These are phyloP conservation scores for Lasioglossum pauxillum DNA, from an alignment of 2,888 invertebrate species.

Conservation along the genomic window DNA sequence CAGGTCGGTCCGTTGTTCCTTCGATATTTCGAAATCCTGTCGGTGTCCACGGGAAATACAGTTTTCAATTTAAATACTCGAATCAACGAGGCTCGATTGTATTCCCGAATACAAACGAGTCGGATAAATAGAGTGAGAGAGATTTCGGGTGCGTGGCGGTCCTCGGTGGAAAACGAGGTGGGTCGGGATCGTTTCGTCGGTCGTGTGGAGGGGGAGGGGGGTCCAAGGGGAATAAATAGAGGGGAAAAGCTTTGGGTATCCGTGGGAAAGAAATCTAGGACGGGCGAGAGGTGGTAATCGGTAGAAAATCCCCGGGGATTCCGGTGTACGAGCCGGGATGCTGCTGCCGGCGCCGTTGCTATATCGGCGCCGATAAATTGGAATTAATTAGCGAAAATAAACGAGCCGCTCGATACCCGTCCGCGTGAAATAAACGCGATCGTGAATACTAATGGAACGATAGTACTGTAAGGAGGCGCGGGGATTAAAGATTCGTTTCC, in stretches of 20 bases:
- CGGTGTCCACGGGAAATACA: conserved; percentile 15
- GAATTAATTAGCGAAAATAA: conserved; percentile 73
- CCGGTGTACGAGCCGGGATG: conserved; percentile 28
- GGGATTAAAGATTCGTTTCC: conserved; percentile 48
- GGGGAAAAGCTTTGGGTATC: conserved; percentile 39
- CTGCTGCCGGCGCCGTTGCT: conserved; percentile 3
- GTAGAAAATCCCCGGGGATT: conserved; percentile 49
- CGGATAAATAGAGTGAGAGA: conserved; percentile 43
- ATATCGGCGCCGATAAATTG: conserved; percentile 67
- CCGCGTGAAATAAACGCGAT: conserved; percentile 62
- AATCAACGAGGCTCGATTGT: conserved; percentile 9
- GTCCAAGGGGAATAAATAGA: conserved; percentile 34
- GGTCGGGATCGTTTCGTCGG: background rate
- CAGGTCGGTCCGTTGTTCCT: background rate
- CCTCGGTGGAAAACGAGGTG: background rate
- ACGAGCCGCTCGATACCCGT: conserved; percentile 62
- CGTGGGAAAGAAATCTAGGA: conserved; percentile 51
- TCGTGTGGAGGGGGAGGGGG: background rate
- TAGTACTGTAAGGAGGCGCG: conserved; percentile 36
- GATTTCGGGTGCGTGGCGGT: conserved; percentile 14
- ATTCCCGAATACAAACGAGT: conserved; percentile 29
- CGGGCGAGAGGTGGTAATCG: conserved; percentile 56
- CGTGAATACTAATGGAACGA: conserved; percentile 68
- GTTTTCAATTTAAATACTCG: conserved; percentile 41
- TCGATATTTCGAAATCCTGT: background rate